Evolutionary conservation across 2,113 vertebrate genomes (phyloP).

Genomic region (Beaufortia kweichowensis): DNA sequence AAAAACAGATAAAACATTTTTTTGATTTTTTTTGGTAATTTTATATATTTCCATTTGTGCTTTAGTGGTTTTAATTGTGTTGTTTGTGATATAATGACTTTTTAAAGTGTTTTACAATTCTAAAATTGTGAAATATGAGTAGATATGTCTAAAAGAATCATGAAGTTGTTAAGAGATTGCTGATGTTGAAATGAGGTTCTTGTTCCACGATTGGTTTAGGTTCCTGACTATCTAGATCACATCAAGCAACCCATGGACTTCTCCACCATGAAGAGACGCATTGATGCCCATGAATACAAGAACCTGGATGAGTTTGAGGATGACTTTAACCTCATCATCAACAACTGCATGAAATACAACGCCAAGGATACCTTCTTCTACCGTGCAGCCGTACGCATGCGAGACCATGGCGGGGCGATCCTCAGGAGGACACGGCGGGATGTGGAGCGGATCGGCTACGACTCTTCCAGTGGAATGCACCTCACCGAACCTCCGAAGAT

Average conservation of each 20-base stretch:
- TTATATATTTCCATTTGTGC: too few relatives aligned
- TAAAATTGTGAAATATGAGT: too few relatives aligned
- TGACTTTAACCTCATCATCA: conserved; percentile 91
- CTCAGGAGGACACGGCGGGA: conserved; percentile 88
- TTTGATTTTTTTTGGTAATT: too few relatives aligned
- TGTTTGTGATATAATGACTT: too few relatives aligned
- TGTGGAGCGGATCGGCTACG: conserved; percentile 84
- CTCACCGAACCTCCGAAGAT: conserved; percentile 81
- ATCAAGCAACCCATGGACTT: conserved; percentile 96
- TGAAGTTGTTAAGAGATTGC: too few relatives aligned
- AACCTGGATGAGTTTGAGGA: conserved; percentile 89
- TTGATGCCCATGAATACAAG: conserved; percentile 85
- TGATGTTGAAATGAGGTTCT: background rate
- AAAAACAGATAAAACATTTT: too few relatives aligned
- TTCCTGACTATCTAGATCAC: conserved; percentile 95
- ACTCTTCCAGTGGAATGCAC: conserved; percentile 87
- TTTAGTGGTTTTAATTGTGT: too few relatives aligned
- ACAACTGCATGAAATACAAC: conserved; percentile 97
- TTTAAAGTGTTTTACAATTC: too few relatives aligned
- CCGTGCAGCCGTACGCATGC: conserved; percentile 86
- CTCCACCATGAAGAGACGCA: conserved; percentile 88
- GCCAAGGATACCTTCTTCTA: conserved; percentile 96
- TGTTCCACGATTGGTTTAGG: conserved; percentile 68
- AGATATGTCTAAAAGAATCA: too few relatives aligned
- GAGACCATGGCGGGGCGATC: conserved; percentile 90